Evolutionary conservation across 2,888 invertebrate species (phyloP).

Genomic region (Ferdinandea cuprea): DNA sequence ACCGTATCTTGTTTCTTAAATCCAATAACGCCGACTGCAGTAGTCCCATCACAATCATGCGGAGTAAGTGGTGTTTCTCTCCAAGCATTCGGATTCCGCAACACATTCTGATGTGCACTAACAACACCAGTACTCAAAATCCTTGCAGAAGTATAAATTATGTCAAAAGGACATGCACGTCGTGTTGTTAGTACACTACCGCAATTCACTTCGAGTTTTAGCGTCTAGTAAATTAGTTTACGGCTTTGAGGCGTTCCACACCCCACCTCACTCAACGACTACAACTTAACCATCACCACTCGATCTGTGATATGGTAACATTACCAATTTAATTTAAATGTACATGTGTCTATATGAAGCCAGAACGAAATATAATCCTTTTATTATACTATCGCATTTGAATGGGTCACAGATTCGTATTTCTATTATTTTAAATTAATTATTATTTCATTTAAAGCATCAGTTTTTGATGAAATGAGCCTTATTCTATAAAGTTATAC

Average conservation of each 20-base stretch:
- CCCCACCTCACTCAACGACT: not conserved
- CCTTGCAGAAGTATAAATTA: constrained; percentile 47
- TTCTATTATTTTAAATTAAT: too few species aligned
- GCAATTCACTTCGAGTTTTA: constrained; percentile 30
- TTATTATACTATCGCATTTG: too few species aligned
- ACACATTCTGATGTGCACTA: constrained; percentile 4
- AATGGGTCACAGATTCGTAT: too few species aligned
- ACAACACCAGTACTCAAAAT: not conserved
- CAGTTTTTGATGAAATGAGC: too few species aligned
- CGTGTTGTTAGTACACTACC: constrained; percentile 29
- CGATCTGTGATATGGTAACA: too few species aligned
- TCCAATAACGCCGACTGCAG: constrained; percentile 15
- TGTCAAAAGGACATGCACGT: constrained; percentile 31
- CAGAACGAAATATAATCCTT: too few species aligned
- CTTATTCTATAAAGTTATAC: too few species aligned
- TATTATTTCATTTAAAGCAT: too few species aligned
- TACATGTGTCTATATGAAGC: too few species aligned
- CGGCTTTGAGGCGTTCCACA: constrained; percentile 26
- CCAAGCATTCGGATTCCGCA: not conserved
- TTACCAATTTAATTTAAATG: too few species aligned
- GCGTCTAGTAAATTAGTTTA: constrained; percentile 47
- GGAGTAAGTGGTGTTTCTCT: not conserved
- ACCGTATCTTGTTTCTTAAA: constrained; percentile 1
- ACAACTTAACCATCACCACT: too few species aligned
- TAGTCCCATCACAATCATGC: not conserved